phyloP scores from a whole-genome alignment of 2,888 invertebrate species.

The Nycteola revayana region DNA sequence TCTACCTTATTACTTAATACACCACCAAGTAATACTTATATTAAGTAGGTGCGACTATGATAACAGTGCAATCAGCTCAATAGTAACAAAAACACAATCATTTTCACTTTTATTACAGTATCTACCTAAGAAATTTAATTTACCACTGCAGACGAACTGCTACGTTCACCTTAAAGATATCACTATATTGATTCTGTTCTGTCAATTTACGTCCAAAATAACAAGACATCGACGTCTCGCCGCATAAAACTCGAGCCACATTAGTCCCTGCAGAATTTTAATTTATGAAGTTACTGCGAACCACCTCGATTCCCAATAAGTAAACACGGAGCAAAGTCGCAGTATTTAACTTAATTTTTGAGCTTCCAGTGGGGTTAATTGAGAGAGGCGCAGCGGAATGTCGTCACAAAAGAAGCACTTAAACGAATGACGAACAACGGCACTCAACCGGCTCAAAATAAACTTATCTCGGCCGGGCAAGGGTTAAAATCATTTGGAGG shows the following conservation, averaged over 20 bases:
- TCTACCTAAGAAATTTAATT: too few species aligned
- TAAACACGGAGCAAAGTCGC: conserved; percentile 70
- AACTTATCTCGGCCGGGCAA: conserved; percentile 78
- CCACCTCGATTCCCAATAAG: conserved; percentile 71
- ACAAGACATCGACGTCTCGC: conserved; percentile 11
- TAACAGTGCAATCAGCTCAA: too few species aligned
- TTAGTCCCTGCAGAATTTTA: conserved; percentile 54
- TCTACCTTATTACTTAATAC: too few species aligned
- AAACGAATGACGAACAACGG: conserved; percentile 64
- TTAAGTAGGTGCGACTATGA: too few species aligned
- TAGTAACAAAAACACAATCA: too few species aligned
- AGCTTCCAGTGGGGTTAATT: conserved; percentile 74
- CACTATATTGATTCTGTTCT: too few species aligned
- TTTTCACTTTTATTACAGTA: too few species aligned
- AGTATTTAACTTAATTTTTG: conserved; percentile 82
- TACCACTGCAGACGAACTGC: too few species aligned
- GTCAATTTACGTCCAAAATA: too few species aligned
- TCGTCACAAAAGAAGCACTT: conserved; percentile 81
- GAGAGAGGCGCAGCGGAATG: conserved; percentile 70
- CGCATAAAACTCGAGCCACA: conserved; percentile 39
- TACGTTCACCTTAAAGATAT: too few species aligned
- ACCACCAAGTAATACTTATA: too few species aligned
- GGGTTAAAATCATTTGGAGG: conserved; percentile 76
- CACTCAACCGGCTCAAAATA: conserved; percentile 78
- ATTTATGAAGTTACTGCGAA: conserved; percentile 65